Percentiles rank a stretch among this genome's conserved stretches.
phyloP scores from a whole-genome alignment of 2,888 invertebrate genomes.

The Nezara viridula region DNA sequence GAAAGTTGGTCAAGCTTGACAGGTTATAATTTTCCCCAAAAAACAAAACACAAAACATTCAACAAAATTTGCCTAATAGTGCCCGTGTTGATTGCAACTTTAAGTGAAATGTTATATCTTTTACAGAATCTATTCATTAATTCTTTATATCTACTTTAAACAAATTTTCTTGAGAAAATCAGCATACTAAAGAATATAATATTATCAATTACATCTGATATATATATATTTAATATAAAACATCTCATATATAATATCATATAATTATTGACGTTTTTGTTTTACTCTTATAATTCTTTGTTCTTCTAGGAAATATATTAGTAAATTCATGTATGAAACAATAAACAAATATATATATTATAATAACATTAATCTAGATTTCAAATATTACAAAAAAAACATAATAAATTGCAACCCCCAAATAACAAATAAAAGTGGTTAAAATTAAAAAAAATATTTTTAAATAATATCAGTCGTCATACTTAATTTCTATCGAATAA shows the following conservation, averaged over 20 bases:
- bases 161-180: conserved; percentile 52
- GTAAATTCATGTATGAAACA: conserved; percentile 60
- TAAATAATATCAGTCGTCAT: conserved; percentile 64
- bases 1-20: conserved; percentile 58
- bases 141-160: conserved; percentile 55
- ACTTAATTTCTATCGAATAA: conserved; percentile 61
- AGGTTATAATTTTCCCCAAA: conserved; percentile 58
- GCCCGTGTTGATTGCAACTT: conserved; percentile 59
- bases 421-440: conserved; percentile 64
- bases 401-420: conserved; percentile 64
- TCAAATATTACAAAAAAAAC: conserved; percentile 60
- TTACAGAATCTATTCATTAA: conserved; percentile 56
- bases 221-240: conserved; percentile 59
- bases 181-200: conserved; percentile 60
- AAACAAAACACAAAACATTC: conserved; percentile 50
- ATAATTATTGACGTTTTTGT: conserved; percentile 59
- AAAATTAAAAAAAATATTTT: conserved; percentile 64
- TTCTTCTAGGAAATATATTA: conserved; percentile 63
- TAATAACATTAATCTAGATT: conserved; percentile 60
- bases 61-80: conserved; percentile 58
- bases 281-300: conserved; percentile 57
- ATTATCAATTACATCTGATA: conserved; percentile 59
- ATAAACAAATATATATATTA: conserved; percentile 60
- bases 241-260: conserved; percentile 62
- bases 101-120: conserved; percentile 55